Base-by-base conservation (phyloP, 2,113 vertebrate genomes). In the Nibea albiflora region DNA sequence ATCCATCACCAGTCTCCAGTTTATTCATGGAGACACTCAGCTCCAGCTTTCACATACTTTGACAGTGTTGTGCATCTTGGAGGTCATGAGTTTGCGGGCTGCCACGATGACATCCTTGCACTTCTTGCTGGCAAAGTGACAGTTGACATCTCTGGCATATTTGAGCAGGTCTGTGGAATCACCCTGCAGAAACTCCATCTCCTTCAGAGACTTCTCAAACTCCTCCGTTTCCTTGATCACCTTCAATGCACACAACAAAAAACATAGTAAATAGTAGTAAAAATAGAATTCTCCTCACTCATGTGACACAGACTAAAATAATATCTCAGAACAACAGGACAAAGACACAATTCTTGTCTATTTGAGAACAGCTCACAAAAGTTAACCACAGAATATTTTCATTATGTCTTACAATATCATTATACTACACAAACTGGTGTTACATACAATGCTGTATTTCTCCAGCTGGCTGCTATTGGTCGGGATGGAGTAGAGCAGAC, bases 91-190 rank as follows among this genome's bases (percentile, higher is more conserved):
- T 69, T 93, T 97, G 69, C 98, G 96, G 0, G 98, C 98, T 0
- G 95, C 92, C 83, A 97, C 96, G 1, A 99, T 97, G 50, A 99
- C 97, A 19, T 99, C 98, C 80, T 97, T 97, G 93, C 98, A 99
- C 86, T 99, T 99, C 91, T 98, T 99, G 92, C 96, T 98, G 85
- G 98, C 97, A 79, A 99, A 99, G 78, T 99, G 98, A 87, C 95
- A 95, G 78, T 99, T 97, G 76, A 99, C 94, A 0, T 99, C 97
- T 17, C 96, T 94, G 67, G 98, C 97, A 0, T 99, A 99, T 73
- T 96, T 96, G 73, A 99, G 92, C 67, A 99, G 88, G 69, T 98
- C 97, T 0, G 97, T 98, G 0, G 95, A 95, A 69, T 97, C 96
- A 3, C 93, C 94, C 83, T 95, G 94, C 70, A 99, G 86, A 92